Evolutionary conservation across 2,113 vertebrate species (phyloP).

Genomic region (Labeo rohita): DNA sequence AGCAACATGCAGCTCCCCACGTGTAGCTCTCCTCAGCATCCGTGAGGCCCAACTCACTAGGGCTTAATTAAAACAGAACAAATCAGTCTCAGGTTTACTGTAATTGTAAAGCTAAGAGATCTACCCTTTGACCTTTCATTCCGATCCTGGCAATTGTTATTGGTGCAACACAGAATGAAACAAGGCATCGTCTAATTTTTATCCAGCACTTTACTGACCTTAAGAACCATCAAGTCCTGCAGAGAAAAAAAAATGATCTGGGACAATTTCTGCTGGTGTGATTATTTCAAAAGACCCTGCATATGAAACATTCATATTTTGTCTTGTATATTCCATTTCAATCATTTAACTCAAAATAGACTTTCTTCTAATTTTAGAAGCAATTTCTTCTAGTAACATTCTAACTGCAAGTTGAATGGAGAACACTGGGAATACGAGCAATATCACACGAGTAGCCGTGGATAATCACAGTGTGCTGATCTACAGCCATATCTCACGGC

Average conservation of each 20-base stretch:
- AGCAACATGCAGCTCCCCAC: conserved; percentile 59
- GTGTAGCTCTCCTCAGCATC: conserved; percentile 49
- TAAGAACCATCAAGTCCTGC: background rate
- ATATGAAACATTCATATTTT: background rate
- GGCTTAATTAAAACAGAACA: conserved; percentile 63
- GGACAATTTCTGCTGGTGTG: background rate
- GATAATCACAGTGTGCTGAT: too few species aligned
- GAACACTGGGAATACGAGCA: too few species aligned
- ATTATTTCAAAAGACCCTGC: background rate
- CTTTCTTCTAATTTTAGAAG: background rate
- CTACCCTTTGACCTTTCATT: conserved; percentile 34
- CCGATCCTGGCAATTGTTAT: background rate
- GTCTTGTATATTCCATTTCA: background rate
- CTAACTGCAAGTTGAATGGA: background rate
- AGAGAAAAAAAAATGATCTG: conserved; percentile 7
- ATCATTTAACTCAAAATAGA: background rate
- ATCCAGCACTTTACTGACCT: background rate
- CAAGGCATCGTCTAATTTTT: background rate
- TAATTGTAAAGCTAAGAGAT: conserved; percentile 53
- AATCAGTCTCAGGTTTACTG: conserved; percentile 58
- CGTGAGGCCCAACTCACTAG: conserved; percentile 48
- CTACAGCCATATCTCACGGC: too few species aligned
- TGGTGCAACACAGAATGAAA: conserved; percentile 35
- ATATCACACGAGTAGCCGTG: too few species aligned
- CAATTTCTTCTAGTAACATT: background rate